phyloP scores from a whole-genome alignment of 2,888 invertebrate genomes.

The Spisula subtruncata region DNA sequence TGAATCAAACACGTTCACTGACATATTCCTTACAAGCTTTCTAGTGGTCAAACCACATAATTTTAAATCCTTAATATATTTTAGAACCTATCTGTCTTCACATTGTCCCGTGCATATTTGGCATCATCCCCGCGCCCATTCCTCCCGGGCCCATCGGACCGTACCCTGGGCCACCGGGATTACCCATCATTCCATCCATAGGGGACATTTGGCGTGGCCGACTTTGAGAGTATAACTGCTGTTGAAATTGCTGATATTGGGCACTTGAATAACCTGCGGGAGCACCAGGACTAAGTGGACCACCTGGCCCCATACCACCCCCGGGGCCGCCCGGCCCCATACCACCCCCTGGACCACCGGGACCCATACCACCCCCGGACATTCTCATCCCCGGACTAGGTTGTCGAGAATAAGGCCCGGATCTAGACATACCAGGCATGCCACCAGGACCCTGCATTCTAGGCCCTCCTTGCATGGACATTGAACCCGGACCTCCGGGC shows the following conservation, averaged over 20 bases:
- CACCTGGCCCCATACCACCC: conserved; percentile 66
- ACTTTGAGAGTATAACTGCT: conserved; percentile 85
- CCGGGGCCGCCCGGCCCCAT: conserved; percentile 63
- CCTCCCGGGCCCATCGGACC: conserved; percentile 62
- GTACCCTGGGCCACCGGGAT: conserved; percentile 64
- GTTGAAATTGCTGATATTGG: conserved; percentile 86
- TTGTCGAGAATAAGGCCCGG: conserved; percentile 73
- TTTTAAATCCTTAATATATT: conserved; percentile 3
- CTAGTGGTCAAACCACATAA: background rate
- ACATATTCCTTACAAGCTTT: background rate
- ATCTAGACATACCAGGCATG: conserved; percentile 70
- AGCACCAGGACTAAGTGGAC: conserved; percentile 67
- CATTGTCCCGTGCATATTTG: conserved; percentile 78
- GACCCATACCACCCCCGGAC: conserved; percentile 73
- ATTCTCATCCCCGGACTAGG: conserved; percentile 76
- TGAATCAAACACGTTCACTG: background rate
- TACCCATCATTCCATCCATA: conserved; percentile 80
- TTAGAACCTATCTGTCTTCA: conserved; percentile 41
- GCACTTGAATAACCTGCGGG: conserved; percentile 74
- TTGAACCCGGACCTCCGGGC: conserved; percentile 70
- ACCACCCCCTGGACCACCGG: conserved; percentile 52
- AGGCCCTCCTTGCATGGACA: conserved; percentile 76
- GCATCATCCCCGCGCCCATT: conserved; percentile 80
- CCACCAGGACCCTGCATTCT: conserved; percentile 74
- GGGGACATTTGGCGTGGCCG: conserved; percentile 82